phyloP scores from a whole-genome alignment of 2,888 invertebrate species.

The Netelia fuscicornis region DNA sequence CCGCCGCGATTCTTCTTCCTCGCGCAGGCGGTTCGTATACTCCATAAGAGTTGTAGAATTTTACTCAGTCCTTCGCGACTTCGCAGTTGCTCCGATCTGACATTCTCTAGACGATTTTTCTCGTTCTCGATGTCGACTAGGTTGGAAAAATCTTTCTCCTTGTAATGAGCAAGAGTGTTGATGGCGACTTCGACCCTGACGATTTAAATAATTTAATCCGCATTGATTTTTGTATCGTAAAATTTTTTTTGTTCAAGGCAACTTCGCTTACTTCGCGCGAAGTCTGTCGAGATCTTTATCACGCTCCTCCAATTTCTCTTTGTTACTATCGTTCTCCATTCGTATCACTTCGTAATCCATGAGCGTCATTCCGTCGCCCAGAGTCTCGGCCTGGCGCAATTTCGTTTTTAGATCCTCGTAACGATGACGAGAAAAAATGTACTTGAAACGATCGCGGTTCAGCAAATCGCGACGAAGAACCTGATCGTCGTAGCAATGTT shows the following conservation, averaged over 20 bases:
- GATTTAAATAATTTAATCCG: background rate
- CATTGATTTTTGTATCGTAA: background rate
- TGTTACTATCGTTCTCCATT: constrained; percentile 66
- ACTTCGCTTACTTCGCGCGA: constrained; percentile 67
- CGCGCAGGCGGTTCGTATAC: constrained; percentile 61
- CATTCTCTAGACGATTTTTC: constrained; percentile 50
- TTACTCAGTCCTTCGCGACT: constrained; percentile 43
- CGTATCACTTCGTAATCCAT: constrained; percentile 75
- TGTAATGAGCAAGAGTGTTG: constrained; percentile 72
- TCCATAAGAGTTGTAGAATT: constrained; percentile 55
- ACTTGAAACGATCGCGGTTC: constrained; percentile 70
- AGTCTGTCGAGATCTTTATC: constrained; percentile 75
- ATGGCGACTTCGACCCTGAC: constrained; percentile 69
- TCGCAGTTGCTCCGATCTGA: constrained; percentile 18
- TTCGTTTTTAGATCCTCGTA: constrained; percentile 67
- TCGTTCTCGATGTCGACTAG: constrained; percentile 68
- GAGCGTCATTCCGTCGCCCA: constrained; percentile 76
- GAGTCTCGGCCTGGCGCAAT: constrained; percentile 69
- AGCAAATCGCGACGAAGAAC: constrained; percentile 68
- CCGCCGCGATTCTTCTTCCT: constrained; percentile 72
- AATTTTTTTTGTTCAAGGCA: no score
- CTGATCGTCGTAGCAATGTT: constrained; percentile 54
- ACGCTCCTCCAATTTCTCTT: constrained; percentile 75
- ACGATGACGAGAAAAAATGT: constrained; percentile 69
- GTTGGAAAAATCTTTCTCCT: constrained; percentile 73